Evolutionary conservation across 2,113 vertebrate species (phyloP).

Genomic region (Verasper variegatus): DNA sequence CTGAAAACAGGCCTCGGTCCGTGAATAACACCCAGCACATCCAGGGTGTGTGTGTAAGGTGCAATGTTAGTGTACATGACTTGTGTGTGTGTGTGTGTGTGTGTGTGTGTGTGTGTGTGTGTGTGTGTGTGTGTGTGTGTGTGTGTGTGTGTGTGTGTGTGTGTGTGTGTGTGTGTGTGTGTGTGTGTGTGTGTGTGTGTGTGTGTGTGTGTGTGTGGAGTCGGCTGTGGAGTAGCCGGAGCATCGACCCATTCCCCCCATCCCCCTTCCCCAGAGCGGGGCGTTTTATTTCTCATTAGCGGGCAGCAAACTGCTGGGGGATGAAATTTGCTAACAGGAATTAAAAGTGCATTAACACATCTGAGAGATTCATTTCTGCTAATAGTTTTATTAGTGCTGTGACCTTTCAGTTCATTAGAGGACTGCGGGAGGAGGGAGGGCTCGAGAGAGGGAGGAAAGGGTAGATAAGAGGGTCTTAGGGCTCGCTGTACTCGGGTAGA

Average conservation of each 20-base stretch:
- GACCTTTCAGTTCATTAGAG: constrained; percentile 89
- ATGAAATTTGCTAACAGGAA: constrained; percentile 90
- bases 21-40: constrained; percentile 84
- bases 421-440: constrained; percentile 69
- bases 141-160: constrained; percentile 57
- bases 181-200: constrained; percentile 38
- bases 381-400: constrained; percentile 89
- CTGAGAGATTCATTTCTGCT: constrained; percentile 87
- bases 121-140: constrained; percentile 32
- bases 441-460: constrained; percentile 48
- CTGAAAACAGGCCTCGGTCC: constrained; percentile 85
- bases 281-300: constrained; percentile 89
- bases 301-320: constrained; percentile 86
- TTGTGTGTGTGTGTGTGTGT: constrained; percentile 39
- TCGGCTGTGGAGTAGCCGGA: constrained; percentile 73
- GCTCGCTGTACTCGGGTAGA: constrained; percentile 54
- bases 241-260: constrained; percentile 76
- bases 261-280: constrained; percentile 76
- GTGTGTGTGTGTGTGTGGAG: constrained; percentile 38
- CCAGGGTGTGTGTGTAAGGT: constrained; percentile 66
- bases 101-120: constrained; percentile 16
- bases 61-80: constrained; percentile 57
- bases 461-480: constrained; percentile 51
- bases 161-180: constrained; percentile 57
- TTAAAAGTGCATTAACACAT: constrained; percentile 90